Evolutionary conservation across 2,888 invertebrate species (phyloP).

Genomic region (Apamea sordens): DNA sequence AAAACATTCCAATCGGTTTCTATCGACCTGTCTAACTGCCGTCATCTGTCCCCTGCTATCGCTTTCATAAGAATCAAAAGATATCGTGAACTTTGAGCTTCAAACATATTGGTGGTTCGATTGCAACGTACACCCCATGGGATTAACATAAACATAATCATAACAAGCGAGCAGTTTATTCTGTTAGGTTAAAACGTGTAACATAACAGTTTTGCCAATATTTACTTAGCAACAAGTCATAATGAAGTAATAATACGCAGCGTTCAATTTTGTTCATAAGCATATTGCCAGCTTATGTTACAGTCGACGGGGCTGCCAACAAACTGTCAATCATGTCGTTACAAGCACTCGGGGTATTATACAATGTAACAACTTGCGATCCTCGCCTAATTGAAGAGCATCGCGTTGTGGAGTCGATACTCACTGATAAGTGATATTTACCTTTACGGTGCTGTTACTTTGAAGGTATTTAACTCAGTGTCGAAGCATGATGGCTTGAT

Average conservation of each 20-base stretch:
- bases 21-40: constrained; percentile 59
- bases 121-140: constrained; percentile 12
- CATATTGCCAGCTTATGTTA: constrained; percentile 56
- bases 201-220: constrained; percentile 58
- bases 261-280: constrained; percentile 65
- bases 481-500: constrained; percentile 36
- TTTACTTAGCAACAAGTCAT: constrained; percentile 69
- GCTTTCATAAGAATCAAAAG: constrained; percentile 53
- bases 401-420: constrained; percentile 34
- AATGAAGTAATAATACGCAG: constrained; percentile 63
- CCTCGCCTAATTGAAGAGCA: constrained; percentile 53
- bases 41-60: constrained; percentile 61
- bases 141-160: constrained; percentile 39
- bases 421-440: constrained; percentile 56
- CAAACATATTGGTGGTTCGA: constrained; percentile 6
- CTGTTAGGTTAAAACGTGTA: constrained; percentile 39
- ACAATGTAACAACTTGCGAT: constrained; percentile 48
- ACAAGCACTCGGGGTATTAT: constrained; percentile 43
- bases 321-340: constrained; percentile 63
- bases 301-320: constrained; percentile 50
- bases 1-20: constrained; percentile 71
- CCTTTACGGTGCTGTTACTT: constrained; percentile 42
- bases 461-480: constrained; percentile 39
- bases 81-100: constrained; percentile 21
- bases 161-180: constrained; percentile 32